Conservation (phyloP, 23 tunicate species). For the Pegea sp. region DNA sequence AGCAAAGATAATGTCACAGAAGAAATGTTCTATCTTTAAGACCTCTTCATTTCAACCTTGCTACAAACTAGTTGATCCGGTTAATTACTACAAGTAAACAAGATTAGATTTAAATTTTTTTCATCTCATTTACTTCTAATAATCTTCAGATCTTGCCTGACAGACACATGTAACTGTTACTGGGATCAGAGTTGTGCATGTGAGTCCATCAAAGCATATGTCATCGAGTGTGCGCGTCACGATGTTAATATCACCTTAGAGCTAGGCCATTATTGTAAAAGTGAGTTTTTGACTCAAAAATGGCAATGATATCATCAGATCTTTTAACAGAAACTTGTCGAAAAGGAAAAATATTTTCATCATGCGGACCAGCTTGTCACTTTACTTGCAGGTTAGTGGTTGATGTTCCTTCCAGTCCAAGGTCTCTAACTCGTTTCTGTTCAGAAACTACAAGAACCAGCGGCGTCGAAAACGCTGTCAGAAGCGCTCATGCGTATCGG, state of each 20-base stretch:
- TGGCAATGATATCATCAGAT: no score
- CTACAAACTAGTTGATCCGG: slow-evolving; percentile 30
- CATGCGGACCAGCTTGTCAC: slow-evolving; percentile 38
- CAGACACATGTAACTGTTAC: slow-evolving; percentile 61
- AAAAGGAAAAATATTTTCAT: slow-evolving; percentile 27
- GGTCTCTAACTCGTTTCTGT: neutral
- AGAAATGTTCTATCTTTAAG: slow-evolving; percentile 38
- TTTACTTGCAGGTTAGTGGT: slow-evolving; percentile 28
- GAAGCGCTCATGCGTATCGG: slow-evolving; percentile 26
- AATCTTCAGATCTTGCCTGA: slow-evolving; percentile 74
- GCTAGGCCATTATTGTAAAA: slow-evolving; percentile 17
- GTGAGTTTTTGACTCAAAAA: slow-evolving; percentile 21
- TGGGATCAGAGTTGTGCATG: slow-evolving; percentile 44
- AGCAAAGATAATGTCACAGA: slow-evolving; percentile 12
- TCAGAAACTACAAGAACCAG: slow-evolving; percentile 12
- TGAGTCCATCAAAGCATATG: slow-evolving; percentile 67
- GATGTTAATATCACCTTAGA: slow-evolving; percentile 34
- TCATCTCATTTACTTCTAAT: no score
- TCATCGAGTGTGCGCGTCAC: slow-evolving; percentile 39
- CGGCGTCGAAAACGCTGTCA: slow-evolving; percentile 8
- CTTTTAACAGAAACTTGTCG: slow-evolving; percentile 16
- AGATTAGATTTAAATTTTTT: no score
- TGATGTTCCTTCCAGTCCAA: neutral
- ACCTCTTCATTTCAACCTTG: slow-evolving; percentile 17
- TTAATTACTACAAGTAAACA: slow-evolving; percentile 50